Evolutionary conservation across 2,888 invertebrate species (phyloP).

Genomic region (Helleia helle): DNA sequence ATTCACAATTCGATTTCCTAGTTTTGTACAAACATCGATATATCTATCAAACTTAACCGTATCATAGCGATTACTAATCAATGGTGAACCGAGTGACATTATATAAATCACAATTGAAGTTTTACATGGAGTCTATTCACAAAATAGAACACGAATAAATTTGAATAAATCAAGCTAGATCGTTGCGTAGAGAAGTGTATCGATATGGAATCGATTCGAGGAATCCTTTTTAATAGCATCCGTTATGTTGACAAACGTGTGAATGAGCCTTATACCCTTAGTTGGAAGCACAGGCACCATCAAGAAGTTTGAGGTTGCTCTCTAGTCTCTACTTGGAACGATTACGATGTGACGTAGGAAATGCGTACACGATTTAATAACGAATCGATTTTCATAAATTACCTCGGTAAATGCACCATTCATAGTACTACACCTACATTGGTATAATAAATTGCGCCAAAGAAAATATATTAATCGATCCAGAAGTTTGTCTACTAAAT

Average conservation of each 20-base stretch:
- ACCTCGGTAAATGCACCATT: not conserved
- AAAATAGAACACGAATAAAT: conserved; percentile 54
- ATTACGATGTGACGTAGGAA: not conserved
- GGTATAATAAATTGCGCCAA: too few species aligned
- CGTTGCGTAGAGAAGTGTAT: conserved; percentile 14
- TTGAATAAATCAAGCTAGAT: conserved; percentile 31
- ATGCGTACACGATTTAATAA: not conserved
- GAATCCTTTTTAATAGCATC: conserved; percentile 67
- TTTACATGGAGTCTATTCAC: conserved; percentile 36
- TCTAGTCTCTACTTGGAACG: not conserved
- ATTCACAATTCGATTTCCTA: conserved; percentile 7
- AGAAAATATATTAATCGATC: not conserved
- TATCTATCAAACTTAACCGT: conserved; percentile 13
- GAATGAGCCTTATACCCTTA: conserved; percentile 69
- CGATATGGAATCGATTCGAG: conserved; percentile 41
- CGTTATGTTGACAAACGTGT: conserved; percentile 67
- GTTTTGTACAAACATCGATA: conserved; percentile 1
- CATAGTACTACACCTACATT: too few species aligned
- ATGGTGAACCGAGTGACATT: conserved; percentile 26
- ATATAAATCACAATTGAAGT: conserved; percentile 55
- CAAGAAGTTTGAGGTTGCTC: too few species aligned
- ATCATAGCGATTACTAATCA: conserved; percentile 23
- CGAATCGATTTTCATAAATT: conserved; percentile 7
- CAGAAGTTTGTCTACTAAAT: too few species aligned
- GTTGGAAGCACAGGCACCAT: conserved; percentile 37